Evolutionary conservation across 2,113 vertebrate species (phyloP).

Genomic region (Microcebus jonahi): DNA sequence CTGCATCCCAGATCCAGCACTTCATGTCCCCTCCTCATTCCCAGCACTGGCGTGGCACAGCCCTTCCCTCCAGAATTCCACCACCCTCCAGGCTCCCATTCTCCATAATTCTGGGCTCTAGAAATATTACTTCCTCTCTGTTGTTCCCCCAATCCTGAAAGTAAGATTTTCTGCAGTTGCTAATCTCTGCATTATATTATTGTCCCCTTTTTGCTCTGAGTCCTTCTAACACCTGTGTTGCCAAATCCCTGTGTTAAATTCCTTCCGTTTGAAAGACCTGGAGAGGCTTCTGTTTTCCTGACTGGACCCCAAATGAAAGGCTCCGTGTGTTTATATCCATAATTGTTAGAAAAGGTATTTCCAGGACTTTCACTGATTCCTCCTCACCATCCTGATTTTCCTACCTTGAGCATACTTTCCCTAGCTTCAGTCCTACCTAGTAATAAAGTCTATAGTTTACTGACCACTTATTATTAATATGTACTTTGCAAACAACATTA

Average conservation of each 20-base stretch:
- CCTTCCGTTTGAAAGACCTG: background rate
- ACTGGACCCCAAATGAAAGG: background rate
- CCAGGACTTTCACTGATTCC: background rate
- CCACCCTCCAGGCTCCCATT: background rate
- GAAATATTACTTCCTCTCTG: background rate
- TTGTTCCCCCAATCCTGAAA: background rate
- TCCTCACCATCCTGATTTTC: background rate
- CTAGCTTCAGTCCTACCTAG: background rate
- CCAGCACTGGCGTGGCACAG: background rate
- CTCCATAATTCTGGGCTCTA: background rate
- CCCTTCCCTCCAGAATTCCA: background rate
- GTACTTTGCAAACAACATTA: background rate
- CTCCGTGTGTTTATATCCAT: background rate
- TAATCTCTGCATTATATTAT: background rate
- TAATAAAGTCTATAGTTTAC: background rate
- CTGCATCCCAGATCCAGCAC: background rate
- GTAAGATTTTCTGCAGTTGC: background rate
- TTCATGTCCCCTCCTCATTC: background rate
- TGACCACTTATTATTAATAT: background rate
- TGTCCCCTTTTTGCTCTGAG: background rate
- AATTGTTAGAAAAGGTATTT: background rate
- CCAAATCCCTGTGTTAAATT: background rate
- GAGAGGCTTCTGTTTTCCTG: background rate
- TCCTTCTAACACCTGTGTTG: background rate
- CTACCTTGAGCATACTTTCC: too few relatives aligned